Evolutionary conservation across 2,888 invertebrate genomes (phyloP), one percentile per base, ranked within the genome.

Genomic region (Monochamus alternatus): DNA sequence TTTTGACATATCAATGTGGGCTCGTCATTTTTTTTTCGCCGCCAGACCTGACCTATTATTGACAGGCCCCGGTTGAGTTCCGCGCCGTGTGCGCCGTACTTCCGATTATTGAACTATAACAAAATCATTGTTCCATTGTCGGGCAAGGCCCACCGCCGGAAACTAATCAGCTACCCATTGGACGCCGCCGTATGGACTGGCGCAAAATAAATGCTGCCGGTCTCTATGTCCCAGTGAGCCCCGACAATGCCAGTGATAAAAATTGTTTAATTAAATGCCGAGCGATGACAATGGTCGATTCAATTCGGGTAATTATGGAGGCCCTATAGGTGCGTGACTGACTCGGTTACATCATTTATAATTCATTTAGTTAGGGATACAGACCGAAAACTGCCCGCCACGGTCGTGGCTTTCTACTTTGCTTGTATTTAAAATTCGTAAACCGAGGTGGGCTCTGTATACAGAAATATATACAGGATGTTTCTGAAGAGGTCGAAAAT

Each of bases 91-190:
- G 74, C 77, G 74, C 76, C 73, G 81, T 78, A 84, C 84, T 85
- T 87, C 86, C 86, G 85, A 84, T 85, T 84, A 85, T 85, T 83
- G 84, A 81, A 82, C 81, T 79, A 80, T 83, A 81, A 84, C 81
- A 81, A 83, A 86, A 85, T 85, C 82, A 84, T 85, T 83, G 83
- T 83, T 82, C 85, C 81, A 84, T 85, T 85, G 84, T 85, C 79
- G 68, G 78, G 75, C 81, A 81, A 82, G 82, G 82, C 84, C 55
- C 22, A 55, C 80, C 80, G 79, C 76, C 86, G 86, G 86, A 87
- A 87, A 84, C 86, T 86, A 87, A 86, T 87, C 86, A 86, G 76
- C 73, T 76, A 76, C 75, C 38, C 68, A 80, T 80, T 78, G 76
- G 75, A 74, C 69, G 31, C 52, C 10, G 51, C 32, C 52, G 63